Evolutionary conservation across 2,888 invertebrate species (phyloP).

Genomic region (Periphyllus acericola): DNA sequence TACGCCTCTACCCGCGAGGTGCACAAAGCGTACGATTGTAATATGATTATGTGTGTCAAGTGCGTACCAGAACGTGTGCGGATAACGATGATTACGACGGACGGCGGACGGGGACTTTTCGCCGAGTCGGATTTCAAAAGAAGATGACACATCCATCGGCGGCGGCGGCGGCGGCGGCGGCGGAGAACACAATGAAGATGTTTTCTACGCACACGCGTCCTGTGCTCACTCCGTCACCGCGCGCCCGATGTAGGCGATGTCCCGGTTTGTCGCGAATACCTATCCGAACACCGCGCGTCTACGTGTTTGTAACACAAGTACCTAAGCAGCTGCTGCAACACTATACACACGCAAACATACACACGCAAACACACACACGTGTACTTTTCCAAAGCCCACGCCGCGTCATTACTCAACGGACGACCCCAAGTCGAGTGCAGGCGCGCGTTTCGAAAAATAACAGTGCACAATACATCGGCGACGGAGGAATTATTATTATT

Average conservation of each 20-base stretch:
- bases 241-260: conserved; percentile 53
- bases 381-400: conserved; percentile 37
- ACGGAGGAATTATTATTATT: conserved; percentile 25
- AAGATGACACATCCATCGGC: conserved; percentile 38
- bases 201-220: neutral
- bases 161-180: neutral
- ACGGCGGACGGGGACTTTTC: neutral
- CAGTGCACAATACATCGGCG: neutral
- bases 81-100: neutral
- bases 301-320: neutral
- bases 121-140: conserved; percentile 20
- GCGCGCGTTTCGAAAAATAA: conserved; percentile 30
- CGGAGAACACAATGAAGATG: conserved; percentile 30
- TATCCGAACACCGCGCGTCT: neutral
- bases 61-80: neutral
- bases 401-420: conserved; percentile 12
- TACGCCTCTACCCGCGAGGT: neutral
- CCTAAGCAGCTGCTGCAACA: neutral
- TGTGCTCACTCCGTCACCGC: too few species aligned
- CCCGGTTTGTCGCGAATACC: conserved; percentile 36
- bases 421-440: conserved; percentile 23
- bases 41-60: neutral
- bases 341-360: too few species aligned
- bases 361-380: neutral
- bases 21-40: too few species aligned